Conservation (phyloP, 1,140 invertebrate species). For the Odontomachus brunneus region DNA sequence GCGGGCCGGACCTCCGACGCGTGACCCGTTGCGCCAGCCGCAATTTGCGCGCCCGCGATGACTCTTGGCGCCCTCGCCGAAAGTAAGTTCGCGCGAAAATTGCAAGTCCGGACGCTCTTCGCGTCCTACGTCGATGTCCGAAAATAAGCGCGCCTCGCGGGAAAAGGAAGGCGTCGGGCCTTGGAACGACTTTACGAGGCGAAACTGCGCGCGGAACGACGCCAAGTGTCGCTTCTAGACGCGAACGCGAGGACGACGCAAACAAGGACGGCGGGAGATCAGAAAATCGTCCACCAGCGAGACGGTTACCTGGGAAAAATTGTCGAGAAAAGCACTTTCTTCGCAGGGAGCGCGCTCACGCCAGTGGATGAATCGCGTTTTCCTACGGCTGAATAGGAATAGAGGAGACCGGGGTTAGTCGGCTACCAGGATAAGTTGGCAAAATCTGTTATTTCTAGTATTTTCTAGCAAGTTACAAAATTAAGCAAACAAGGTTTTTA, state of each 20-base stretch:
- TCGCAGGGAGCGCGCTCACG: not conserved
- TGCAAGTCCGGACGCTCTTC: not conserved
- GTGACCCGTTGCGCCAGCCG: slow-evolving; percentile 20
- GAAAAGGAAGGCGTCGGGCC: slow-evolving; percentile 6
- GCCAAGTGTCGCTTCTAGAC: slow-evolving; percentile 45
- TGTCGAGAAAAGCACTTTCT: slow-evolving; percentile 16
- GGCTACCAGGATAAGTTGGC: no score
- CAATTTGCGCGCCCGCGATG: slow-evolving; percentile 31
- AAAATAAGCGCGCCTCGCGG: slow-evolving; percentile 26
- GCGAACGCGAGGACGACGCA: slow-evolving; percentile 4
- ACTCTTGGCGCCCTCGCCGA: slow-evolving; percentile 8
- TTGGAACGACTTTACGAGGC: slow-evolving; percentile 53
- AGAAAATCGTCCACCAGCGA: slow-evolving; percentile 46
- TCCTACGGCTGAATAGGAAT: not conserved
- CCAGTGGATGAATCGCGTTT: slow-evolving; percentile 41
- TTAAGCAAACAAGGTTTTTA: no score
- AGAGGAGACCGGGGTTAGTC: no score
- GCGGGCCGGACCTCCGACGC: slow-evolving; percentile 9
- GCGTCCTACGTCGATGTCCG: not conserved
- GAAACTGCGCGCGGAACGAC: slow-evolving; percentile 41
- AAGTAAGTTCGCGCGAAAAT: slow-evolving; percentile 5
- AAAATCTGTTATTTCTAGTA: no score
- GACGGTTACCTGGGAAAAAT: slow-evolving; percentile 42
- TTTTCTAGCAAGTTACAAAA: no score
- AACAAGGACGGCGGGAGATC: slow-evolving; percentile 9